Evolutionary conservation across 1,140 invertebrate species (phyloP), one percentile per base, ranked within the genome.

Genomic region (Mesaphorura yosii): DNA sequence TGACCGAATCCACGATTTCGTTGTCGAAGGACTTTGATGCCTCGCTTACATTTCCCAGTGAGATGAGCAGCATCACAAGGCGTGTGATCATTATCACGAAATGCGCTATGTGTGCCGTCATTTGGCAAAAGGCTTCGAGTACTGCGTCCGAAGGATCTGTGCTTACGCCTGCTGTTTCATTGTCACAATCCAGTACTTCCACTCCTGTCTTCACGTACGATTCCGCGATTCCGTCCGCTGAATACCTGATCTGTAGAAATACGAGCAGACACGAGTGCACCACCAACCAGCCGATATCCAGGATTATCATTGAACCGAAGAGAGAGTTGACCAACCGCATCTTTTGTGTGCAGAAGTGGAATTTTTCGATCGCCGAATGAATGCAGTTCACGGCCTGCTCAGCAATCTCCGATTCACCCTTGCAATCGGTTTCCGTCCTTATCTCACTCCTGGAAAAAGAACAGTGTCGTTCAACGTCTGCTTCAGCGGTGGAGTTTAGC

Each of bases 21-120:
- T n/a, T 7, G 26, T 57, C 50, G 25, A 62, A 59, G n/a, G 31
- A 55, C 2, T 41, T 3, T 6, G 52, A 50, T 23, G 54, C 26
- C 19, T 59, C 52, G 26, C 59, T 48, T 10, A 62, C 49, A 34
- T 56, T 51, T 15, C 60, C 54, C 2, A 62, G 27, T 10, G 22
- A 51, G 19, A 57, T 41, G 23, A 62, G 55, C 2, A 58, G 20
- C 38, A 62, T 48, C n/a, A 58, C 15, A 20, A 59, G 47, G 4
- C 60, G 46, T 20, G 50, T 31, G 26, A 57, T 46, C 22, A 41
- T 49, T 23, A 55, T 42, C 19, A 29, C 20, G 22, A 25, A 6
- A 20, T 7, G 1, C 23, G 51, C 5, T 25, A 25, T 7, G 2
- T 49, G 12, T n/a, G 10, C 42, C 14, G 4, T 4, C 5, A 45